Conservation (phyloP, 2,888 invertebrate genomes). For the Pantelozetes paolii region DNA sequence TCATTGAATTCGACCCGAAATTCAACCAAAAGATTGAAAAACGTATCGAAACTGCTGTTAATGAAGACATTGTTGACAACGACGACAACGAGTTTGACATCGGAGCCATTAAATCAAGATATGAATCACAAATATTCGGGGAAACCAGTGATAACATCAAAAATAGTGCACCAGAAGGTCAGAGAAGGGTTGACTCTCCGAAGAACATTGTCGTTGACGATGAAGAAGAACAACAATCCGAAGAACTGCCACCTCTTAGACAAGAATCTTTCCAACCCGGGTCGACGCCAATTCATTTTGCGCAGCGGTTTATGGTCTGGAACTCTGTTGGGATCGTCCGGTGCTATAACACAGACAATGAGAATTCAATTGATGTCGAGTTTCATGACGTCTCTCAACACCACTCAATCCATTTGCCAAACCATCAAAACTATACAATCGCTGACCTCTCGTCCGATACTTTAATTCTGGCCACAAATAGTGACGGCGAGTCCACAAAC, state of each 20-base stretch:
- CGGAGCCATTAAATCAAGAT: constrained; percentile 48
- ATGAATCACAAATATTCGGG: constrained; percentile 49
- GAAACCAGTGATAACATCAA: constrained; percentile 42
- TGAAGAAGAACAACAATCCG: constrained; percentile 30
- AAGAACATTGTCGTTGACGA: neutral
- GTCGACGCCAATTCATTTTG: constrained; percentile 75
- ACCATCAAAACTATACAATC: constrained; percentile 77
- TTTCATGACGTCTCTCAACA: constrained; percentile 88
- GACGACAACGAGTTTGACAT: constrained; percentile 45
- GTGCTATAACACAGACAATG: constrained; percentile 67
- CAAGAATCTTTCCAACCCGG: constrained; percentile 88
- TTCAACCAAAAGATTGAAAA: neutral
- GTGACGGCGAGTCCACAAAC: constrained; percentile 44
- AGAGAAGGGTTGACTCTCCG: neutral
- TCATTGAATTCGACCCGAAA: neutral
- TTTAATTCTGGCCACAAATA: constrained; percentile 64
- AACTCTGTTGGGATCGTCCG: constrained; percentile 87
- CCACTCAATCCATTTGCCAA: constrained; percentile 81
- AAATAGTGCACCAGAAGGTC: constrained; percentile 3
- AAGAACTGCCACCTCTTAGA: constrained; percentile 41
- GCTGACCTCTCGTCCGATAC: constrained; percentile 77
- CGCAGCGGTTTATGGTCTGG: constrained; percentile 79
- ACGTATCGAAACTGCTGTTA: neutral
- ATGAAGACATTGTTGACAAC: constrained; percentile 28
- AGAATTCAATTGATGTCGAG: constrained; percentile 82